Base-by-base conservation (phyloP, 2,888 invertebrate genomes). In the Eupithecia vulgata region DNA sequence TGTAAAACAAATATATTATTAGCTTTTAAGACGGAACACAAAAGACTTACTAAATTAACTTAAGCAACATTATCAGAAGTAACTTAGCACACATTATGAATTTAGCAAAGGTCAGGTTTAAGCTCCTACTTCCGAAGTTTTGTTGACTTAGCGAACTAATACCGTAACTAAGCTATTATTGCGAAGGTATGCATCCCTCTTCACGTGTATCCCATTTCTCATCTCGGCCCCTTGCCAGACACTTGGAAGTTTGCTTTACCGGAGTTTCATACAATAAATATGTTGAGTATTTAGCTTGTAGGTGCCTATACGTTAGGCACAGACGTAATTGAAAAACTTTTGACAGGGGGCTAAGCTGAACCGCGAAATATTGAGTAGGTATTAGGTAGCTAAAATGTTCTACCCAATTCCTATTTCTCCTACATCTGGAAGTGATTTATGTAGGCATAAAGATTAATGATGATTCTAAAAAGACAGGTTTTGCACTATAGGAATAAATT, bases 241-340 rank as follows among this genome's bases (percentile, higher is more conserved):
- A 76, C 79, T 79, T 79, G 68, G 64, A 81, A 81, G 79, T 81
- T 80, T 67, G 68, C 64, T 64, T 52, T 72, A 64, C 62, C 67
- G 76, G 85, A 88, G 85, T 88, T 88, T 84, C 81, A 79, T 79
- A 83, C 85, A 87, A 87, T 90, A 90, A 91, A 91, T 90, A 91
- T 88, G 87, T 88, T 80, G 78, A 81, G 81, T 81, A 82, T 84
- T 78, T 85, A 82, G 83, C 83, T 86, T 17, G 62, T 61, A 35
- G 10, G 62, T 62, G 85, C 61, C 17, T 62, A 71, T 82, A 85
- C 83, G 88, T 87, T 91, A 90, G 87, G 82, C 80, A 84, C 74
- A 81, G 82, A 84, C 86, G 85, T 93, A 92, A 93, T 93, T 93
- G 93, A 93, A 93, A 93, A 93, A 93, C 87, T 92, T 92, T 82